Conservation (phyloP, 2,888 invertebrate genomes). For the Branchipolynoe longqiensis region DNA sequence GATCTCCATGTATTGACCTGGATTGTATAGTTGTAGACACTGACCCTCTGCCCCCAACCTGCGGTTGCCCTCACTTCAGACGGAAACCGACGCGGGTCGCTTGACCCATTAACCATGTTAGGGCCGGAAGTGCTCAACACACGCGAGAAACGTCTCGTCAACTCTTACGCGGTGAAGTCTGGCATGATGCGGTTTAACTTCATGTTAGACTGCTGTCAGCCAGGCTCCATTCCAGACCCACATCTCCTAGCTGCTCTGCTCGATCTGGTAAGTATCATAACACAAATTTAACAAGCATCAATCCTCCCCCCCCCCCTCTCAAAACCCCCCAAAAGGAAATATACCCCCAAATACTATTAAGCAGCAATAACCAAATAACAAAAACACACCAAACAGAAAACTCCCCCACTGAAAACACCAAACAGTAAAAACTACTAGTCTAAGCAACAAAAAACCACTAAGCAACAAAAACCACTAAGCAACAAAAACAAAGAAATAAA, state of each 20-base stretch:
- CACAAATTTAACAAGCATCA: too few relatives aligned
- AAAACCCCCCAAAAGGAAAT: too few relatives aligned
- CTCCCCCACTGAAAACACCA: too few relatives aligned
- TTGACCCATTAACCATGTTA: slow-evolving; percentile 83
- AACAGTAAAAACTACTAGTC: too few relatives aligned
- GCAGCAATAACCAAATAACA: too few relatives aligned
- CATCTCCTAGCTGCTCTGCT: slow-evolving; percentile 95
- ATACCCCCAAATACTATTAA: too few relatives aligned
- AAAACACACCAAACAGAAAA: too few relatives aligned
- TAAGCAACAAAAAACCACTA: too few relatives aligned
- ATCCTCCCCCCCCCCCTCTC: too few relatives aligned
- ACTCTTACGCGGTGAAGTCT: slow-evolving; percentile 87
- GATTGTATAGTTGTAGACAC: too few relatives aligned
- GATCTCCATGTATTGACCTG: background rate
- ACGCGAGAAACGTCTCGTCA: slow-evolving; percentile 92
- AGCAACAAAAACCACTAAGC: too few relatives aligned
- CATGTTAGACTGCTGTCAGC: slow-evolving; percentile 95
- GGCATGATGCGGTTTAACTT: slow-evolving; percentile 95
- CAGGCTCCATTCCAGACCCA: slow-evolving; percentile 97
- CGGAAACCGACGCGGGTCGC: slow-evolving; percentile 53
- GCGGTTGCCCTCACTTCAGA: slow-evolving; percentile 1
- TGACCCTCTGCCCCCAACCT: background rate
- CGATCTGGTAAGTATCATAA: slow-evolving; percentile 92
- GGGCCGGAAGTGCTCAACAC: slow-evolving; percentile 94
- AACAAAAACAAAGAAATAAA: too few relatives aligned